Evolutionary conservation across 2,888 invertebrate species (phyloP), one percentile per base, ranked within the genome.

Genomic region (Hecatera dysodea): DNA sequence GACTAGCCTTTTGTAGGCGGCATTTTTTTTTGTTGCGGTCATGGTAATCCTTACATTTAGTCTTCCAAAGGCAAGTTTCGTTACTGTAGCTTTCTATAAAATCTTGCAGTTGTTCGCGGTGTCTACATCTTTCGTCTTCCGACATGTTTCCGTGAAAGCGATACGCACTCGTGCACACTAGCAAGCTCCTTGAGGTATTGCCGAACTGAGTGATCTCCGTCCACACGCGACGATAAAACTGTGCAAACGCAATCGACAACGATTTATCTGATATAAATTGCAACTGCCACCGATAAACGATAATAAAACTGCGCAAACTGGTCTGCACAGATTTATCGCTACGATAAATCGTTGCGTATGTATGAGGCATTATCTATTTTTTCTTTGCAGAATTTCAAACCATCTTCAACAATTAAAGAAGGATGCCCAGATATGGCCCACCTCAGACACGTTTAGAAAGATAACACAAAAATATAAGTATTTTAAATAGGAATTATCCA

Each of bases 221-320:
- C 46, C 46, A 46, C 46, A 46, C 46, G 46, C 46, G 9, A 46
- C 46, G 46, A 46, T 46, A 46, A 46, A 46, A 46, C 46, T 46
- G 52, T 52, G 52, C 52, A 29, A 53, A 39, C 17, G 50, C 5
- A 52, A 53, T 53, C 64, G 64, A 67, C 70, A 67, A 70, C 60
- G 71, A 71, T 71, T 70, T 75, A 65, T 74, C 60, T 64, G 65
- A 74, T 67, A 55, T 17, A 67, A 71, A 71, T 68, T 75, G 66
- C 70, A 68, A 65, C 75, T 66, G 68, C 59, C 70, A 55, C 70
- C 71, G 67, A 77, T 50, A 55, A 65, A 71, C 65, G 70, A 74
- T 74, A 19, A 53, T 53, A 53, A 53, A 53, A 53, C 53, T 53
- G 53, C 50, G 22, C 22, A 50, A 27, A 44, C 42, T 59, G 48